Percentiles rank a stretch among this genome's conserved stretches.
Evolutionary conservation across 2,113 vertebrate genomes (phyloP).

Genomic region (Brachyistius frenatus): DNA sequence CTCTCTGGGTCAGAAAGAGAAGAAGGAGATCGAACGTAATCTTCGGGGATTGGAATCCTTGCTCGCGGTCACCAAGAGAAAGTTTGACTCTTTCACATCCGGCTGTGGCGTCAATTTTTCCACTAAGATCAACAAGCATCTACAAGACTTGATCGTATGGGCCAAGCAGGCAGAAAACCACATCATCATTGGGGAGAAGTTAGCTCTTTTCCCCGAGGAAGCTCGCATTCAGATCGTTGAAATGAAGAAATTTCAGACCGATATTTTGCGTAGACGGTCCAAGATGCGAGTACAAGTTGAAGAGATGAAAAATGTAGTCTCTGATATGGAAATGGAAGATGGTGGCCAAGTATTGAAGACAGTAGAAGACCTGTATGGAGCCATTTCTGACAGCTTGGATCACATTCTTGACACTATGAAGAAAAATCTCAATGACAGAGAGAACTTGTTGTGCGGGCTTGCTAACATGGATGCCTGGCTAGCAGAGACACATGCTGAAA

Average conservation of each 20-base stretch:
- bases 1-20: constrained; percentile 88
- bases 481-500: constrained; percentile 45
- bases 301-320: constrained; percentile 72
- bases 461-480: constrained; percentile 83
- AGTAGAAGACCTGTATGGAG: constrained; percentile 84
- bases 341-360: constrained; percentile 75
- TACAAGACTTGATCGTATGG: constrained; percentile 86
- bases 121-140: constrained; percentile 72
- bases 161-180: constrained; percentile 81
- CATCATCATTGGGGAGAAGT: constrained; percentile 68
- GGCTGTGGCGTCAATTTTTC: constrained; percentile 49
- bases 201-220: constrained; percentile 87
- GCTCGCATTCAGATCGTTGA: constrained; percentile 85
- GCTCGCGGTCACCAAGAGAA: constrained; percentile 75
- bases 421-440: constrained; percentile 83
- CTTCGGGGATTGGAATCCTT: constrained; percentile 82
- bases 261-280: constrained; percentile 80
- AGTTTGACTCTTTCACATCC: constrained; percentile 37
- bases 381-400: constrained; percentile 81
- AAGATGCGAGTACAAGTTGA: constrained; percentile 76
- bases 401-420: constrained; percentile 84
- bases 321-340: constrained; percentile 70
- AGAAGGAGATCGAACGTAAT: constrained; percentile 76
- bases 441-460: constrained; percentile 82
- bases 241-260: constrained; percentile 81